These are phyloP conservation scores for Melanotaenia nigrans DNA, from an alignment of 2,797 vertebrate species.

Conservation along the genomic window DNA sequence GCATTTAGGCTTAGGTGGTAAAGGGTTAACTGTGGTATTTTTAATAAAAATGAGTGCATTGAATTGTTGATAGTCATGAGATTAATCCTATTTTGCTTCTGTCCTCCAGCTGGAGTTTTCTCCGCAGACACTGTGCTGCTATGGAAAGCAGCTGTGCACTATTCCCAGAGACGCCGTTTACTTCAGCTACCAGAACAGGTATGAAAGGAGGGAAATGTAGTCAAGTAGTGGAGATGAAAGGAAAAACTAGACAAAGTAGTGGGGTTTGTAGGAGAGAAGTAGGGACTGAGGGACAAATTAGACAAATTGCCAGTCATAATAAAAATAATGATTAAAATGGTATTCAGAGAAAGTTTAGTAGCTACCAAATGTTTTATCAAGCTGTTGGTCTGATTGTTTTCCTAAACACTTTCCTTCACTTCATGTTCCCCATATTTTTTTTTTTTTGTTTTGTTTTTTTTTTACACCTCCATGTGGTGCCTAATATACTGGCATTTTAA, in stretches of 20 bases:
- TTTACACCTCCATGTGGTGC: conserved; percentile 44
- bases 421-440: conserved; percentile 40
- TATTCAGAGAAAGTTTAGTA: background rate
- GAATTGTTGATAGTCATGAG: background rate
- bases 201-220: conserved; percentile 36
- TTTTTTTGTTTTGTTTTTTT: conserved; percentile 13
- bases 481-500: conserved; percentile 74
- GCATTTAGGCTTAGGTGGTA: too few species aligned
- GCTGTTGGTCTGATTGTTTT: conserved; percentile 34
- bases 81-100: conserved; percentile 23
- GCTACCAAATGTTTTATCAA: conserved; percentile 4
- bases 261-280: background rate
- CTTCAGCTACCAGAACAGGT: conserved; percentile 99
- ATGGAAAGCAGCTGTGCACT: conserved; percentile 98
- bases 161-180: conserved; percentile 97
- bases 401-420: conserved; percentile 54
- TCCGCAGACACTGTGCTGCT: conserved; percentile 98
- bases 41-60: too few species aligned
- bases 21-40: too few species aligned
- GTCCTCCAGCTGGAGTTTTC: conserved; percentile 86
- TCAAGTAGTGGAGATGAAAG: background rate
- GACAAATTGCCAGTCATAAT: background rate
- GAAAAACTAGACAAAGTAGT: background rate
- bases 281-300: background rate
- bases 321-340: background rate